Base-by-base conservation (phyloP, 2,113 vertebrate genomes). In the Podilymbus podiceps region DNA sequence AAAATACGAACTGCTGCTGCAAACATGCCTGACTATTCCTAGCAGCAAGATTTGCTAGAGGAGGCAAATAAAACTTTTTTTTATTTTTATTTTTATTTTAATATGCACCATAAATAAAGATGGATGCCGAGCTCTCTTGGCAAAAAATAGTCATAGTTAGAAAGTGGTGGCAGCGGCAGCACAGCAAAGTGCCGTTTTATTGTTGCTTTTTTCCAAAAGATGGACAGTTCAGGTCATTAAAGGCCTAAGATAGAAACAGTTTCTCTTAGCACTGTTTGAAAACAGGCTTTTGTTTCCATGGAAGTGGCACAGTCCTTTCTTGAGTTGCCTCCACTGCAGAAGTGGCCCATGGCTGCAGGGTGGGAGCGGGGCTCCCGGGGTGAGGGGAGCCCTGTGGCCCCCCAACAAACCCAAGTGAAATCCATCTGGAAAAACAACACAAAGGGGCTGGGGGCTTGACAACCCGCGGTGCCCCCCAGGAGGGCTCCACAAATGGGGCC, bases 241-340 rank as follows among this genome's bases (percentile, higher is more conserved):
- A 98, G 96, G 94, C 98, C 96, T 56, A 95, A 95, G 97, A 98
- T 73, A 89, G 93, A 97, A 97, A 98, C 97, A 97, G 84, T 98
- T 98, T 98, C 85, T 95, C 97, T 96, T 97, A 38, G 46, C 89
- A 25, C 85, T 98, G 97, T 98, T 98, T 98, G 98, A 98, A 98
- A 98, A 99, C 97, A 98, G 93, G 91, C 93, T 96, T 98, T 98
- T 98, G 98, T 98, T 97, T 97, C 96, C 95, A 73, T 73, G 85
- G 97, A 97, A 95, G 98, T 97, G 93, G 95, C 97, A 90, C 91
- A 92, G 97, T 67, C 93, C 87, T 96, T 97, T 95, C 94, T 74
- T 46, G 96, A 94, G 95, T 35, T 50, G 90, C 67, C 95, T 85
- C 88, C 69, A 47, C 93, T 14, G 5, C 89, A 94, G 92, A 96